These are phyloP conservation scores for Marmota flaviventris DNA, from an alignment of 2,113 vertebrate genomes.

Conservation along the genomic window DNA sequence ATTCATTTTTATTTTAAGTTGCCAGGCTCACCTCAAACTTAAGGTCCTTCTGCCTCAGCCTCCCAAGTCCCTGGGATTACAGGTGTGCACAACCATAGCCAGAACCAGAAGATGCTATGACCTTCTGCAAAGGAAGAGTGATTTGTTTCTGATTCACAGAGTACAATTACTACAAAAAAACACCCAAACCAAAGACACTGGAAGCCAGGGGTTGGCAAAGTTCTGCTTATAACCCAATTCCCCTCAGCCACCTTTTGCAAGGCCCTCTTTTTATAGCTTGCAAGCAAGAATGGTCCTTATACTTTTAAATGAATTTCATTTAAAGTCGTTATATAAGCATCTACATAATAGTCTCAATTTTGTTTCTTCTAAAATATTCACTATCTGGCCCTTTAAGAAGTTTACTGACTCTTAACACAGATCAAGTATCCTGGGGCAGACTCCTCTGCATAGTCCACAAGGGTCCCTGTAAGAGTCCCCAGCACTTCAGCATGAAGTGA, in stretches of 20 bases:
- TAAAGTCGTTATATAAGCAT: background rate
- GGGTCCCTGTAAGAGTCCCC: background rate
- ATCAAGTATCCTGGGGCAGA: background rate
- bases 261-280: background rate
- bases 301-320: background rate
- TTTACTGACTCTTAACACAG: background rate
- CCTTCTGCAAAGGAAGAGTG: background rate
- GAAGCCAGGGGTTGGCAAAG: background rate
- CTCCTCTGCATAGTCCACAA: background rate
- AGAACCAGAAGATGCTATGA: background rate
- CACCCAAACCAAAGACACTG: background rate
- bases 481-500: constrained; percentile 31
- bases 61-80: background rate
- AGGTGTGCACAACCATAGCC: background rate
- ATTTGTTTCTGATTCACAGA: background rate
- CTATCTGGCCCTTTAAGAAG: background rate
- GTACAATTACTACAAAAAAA: background rate
- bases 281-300: background rate
- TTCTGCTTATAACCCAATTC: rapidly evolving
- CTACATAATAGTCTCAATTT: background rate
- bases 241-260: background rate
- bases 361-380: background rate
- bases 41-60: background rate
- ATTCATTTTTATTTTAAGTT: background rate
- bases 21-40: background rate